Conservation (phyloP, 2,888 invertebrate genomes). For the Smittia aterrima region DNA sequence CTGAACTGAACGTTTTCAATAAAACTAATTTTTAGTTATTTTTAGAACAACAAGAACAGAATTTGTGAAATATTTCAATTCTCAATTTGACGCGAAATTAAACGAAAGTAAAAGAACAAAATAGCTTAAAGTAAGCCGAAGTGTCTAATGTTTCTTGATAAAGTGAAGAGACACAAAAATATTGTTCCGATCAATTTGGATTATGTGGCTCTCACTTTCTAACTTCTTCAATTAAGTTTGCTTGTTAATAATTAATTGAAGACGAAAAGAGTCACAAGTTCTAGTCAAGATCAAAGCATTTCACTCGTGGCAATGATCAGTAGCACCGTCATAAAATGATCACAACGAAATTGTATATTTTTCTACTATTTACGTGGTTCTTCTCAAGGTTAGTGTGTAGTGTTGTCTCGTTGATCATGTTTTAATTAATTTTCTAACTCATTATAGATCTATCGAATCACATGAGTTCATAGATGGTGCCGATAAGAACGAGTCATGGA, state of each 20-base stretch:
- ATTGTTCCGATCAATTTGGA: neutral
- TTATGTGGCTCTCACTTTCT: neutral
- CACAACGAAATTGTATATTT: neutral
- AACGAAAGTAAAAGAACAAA: no score
- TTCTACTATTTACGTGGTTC: neutral
- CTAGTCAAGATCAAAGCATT: neutral
- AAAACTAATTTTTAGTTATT: no score
- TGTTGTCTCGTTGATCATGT: neutral
- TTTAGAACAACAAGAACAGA: no score
- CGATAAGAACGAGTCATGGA: conserved; percentile 31
- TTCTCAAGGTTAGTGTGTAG: neutral
- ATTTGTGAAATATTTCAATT: no score
- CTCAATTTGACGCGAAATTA: no score
- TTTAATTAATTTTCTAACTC: neutral
- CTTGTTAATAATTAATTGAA: neutral
- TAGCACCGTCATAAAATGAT: neutral
- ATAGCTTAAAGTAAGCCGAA: no score
- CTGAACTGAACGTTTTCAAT: no score
- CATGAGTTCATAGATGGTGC: conserved; percentile 12
- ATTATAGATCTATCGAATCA: neutral
- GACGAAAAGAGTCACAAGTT: neutral
- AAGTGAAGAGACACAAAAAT: neutral
- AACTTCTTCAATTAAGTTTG: neutral
- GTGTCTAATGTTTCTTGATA: no score
- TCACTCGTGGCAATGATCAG: neutral